These are phyloP conservation scores for Xestia ashworthii DNA, from an alignment of 2,888 invertebrate species.

Conservation along the genomic window DNA sequence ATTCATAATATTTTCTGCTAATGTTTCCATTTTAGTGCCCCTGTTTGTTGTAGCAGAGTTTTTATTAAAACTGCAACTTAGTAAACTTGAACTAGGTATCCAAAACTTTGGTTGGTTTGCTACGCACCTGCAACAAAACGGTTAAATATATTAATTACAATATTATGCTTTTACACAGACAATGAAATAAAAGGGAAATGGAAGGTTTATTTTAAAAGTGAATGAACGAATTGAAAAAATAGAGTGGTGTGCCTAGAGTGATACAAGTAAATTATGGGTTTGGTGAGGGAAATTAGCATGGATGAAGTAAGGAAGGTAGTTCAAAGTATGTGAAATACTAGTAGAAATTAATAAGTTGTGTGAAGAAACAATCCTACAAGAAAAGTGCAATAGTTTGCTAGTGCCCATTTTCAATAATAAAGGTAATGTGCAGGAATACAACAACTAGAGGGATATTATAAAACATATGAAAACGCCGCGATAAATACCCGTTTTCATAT, in stretches of 20 bases:
- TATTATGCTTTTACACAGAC: neutral
- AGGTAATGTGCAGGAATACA: neutral
- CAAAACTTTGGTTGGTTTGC: neutral
- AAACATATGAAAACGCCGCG: no score
- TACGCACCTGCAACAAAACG: neutral
- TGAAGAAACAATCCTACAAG: neutral
- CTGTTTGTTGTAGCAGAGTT: neutral
- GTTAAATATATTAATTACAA: neutral
- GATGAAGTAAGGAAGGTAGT: no score
- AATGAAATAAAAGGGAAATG: no score
- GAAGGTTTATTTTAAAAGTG: no score
- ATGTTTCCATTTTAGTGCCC: no score
- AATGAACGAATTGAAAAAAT: no score
- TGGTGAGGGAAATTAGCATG: no score
- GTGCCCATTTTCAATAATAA: neutral
- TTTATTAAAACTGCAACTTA: neutral
- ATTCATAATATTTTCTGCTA: no score
- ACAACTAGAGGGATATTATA: no score
- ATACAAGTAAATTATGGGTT: neutral
- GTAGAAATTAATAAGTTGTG: neutral
- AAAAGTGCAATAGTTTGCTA: neutral
- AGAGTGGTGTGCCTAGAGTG: neutral
- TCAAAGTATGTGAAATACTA: no score
- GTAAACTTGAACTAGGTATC: neutral
- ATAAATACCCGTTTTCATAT: no score